Evolutionary conservation across 2,113 vertebrate species (phyloP).

Genomic region (Alaudala cheleensis): DNA sequence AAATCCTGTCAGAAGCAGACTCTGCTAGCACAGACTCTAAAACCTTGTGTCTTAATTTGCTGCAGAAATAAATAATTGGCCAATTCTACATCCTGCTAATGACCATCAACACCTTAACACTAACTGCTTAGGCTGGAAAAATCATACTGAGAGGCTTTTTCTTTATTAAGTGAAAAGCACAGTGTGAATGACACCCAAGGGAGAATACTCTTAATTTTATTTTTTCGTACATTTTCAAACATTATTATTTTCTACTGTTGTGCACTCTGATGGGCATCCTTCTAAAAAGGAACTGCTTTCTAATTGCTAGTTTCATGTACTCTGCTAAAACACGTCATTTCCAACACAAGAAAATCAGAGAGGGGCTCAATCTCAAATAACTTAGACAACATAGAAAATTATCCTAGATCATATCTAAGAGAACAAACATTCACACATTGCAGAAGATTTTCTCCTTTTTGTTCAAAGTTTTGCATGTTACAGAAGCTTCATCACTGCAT

Average conservation of each 20-base stretch:
- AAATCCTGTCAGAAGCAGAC: constrained; percentile 29
- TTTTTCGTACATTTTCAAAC: constrained; percentile 30
- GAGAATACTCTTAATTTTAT: constrained; percentile 10
- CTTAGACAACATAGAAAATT: not conserved
- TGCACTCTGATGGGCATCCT: not conserved
- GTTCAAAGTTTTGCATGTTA: not conserved
- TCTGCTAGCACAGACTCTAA: not conserved
- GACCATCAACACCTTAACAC: constrained; percentile 43
- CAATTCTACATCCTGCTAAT: constrained; percentile 32
- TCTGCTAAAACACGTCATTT: not conserved
- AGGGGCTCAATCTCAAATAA: not conserved
- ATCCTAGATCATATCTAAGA: not conserved
- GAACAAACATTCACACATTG: not conserved
- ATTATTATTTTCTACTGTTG: constrained; percentile 7
- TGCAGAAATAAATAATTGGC: constrained; percentile 60
- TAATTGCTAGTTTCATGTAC: not conserved
- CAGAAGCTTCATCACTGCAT: not conserved
- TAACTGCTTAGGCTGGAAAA: constrained; percentile 24
- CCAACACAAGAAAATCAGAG: not conserved
- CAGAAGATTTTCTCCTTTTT: not conserved
- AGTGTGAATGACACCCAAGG: constrained; percentile 6
- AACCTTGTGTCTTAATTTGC: constrained; percentile 37
- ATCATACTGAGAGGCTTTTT: not conserved
- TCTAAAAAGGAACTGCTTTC: not conserved
- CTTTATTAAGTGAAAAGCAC: constrained; percentile 19